Evolutionary conservation across 2,797 vertebrate species (phyloP).

Genomic region (Garrulus glandarius): DNA sequence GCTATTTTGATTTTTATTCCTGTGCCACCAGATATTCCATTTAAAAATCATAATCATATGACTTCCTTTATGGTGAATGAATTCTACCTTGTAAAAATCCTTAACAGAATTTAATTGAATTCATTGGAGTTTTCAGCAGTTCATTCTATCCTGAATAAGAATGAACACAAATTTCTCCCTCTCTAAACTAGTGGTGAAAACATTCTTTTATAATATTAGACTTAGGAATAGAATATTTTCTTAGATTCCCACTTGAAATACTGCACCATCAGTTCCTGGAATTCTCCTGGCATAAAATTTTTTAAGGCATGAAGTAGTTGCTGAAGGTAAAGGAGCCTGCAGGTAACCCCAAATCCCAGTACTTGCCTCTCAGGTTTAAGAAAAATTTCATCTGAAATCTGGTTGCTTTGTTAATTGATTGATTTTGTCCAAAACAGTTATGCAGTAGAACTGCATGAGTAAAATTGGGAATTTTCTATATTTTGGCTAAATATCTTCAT

Average conservation of each 20-base stretch:
- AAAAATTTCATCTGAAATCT: not conserved
- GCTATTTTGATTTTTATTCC: not conserved
- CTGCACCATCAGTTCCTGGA: not conserved
- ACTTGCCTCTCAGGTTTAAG: not conserved
- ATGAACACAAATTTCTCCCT: not conserved
- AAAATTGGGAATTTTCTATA: not conserved
- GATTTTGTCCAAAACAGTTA: not conserved
- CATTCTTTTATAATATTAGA: not conserved
- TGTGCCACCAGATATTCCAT: not conserved
- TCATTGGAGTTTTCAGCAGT: not conserved
- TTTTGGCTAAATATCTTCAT: not conserved
- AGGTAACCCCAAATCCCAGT: not conserved
- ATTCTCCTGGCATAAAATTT: not conserved
- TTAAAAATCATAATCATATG: constrained; percentile 3
- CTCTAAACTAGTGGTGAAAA: not conserved
- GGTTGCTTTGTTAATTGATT: not conserved
- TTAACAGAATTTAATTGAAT: not conserved
- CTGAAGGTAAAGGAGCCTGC: not conserved
- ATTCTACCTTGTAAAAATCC: not conserved
- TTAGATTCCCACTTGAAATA: not conserved
- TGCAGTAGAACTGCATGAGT: not conserved
- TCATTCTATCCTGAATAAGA: not conserved
- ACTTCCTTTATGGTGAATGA: not conserved
- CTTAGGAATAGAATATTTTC: not conserved
- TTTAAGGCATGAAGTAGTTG: not conserved